These are phyloP conservation scores for Galerucella pusilla DNA, from an alignment of 2,888 invertebrate species.

Conservation along the genomic window DNA sequence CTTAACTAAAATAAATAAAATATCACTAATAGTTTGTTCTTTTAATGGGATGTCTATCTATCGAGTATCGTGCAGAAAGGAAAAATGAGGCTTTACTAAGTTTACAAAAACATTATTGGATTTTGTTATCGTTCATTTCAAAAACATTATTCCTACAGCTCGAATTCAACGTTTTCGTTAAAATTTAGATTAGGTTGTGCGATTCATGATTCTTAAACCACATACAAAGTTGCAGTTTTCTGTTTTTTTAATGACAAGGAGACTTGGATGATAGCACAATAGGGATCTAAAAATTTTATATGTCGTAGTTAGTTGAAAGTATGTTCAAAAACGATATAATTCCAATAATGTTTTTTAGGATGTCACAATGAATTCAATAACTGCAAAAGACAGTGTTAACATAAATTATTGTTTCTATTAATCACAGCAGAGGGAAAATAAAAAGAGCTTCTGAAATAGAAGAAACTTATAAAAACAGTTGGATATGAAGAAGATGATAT, in stretches of 20 bases:
- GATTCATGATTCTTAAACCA: no score
- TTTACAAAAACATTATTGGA: slow-evolving; percentile 10
- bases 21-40: slow-evolving; percentile 31
- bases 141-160: background rate
- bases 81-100: background rate
- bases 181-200: no score
- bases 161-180: no score
- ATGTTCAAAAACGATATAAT: background rate
- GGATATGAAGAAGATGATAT: background rate
- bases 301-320: no score
- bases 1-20: slow-evolving; percentile 45
- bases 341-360: slow-evolving; percentile 6
- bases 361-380: slow-evolving; percentile 47
- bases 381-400: slow-evolving; percentile 37
- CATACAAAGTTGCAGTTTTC: no score
- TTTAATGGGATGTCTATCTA: background rate
- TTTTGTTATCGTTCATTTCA: background rate
- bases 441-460: background rate
- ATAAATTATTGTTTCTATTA: background rate
- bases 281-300: no score
- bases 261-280: no score
- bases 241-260: no score
- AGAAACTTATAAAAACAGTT: background rate
- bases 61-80: slow-evolving; percentile 21
- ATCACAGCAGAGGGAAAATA: background rate